phyloP scores from a whole-genome alignment of 2,797 vertebrate genomes.

The Percopsis omiscomaycus region DNA sequence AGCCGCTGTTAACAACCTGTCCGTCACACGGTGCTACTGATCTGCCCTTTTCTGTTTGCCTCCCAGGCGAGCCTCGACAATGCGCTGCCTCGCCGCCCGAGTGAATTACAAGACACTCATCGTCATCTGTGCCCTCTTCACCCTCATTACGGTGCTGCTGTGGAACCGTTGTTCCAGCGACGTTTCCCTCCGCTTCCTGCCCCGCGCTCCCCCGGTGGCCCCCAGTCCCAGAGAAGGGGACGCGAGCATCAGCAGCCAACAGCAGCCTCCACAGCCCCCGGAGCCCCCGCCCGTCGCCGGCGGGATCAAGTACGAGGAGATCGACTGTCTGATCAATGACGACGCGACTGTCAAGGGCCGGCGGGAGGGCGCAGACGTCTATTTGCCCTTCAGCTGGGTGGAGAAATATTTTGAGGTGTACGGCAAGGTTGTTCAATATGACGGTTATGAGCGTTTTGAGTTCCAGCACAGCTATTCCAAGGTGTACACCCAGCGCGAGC shows the following conservation, averaged over 20 bases:
- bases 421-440: conserved; percentile 88
- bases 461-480: conserved; percentile 99
- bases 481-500: conserved; percentile 90
- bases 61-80: conserved; percentile 83
- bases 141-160: conserved; percentile 88
- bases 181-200: conserved; percentile 74
- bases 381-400: conserved; percentile 94
- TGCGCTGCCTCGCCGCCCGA: conserved; percentile 96
- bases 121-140: conserved; percentile 91
- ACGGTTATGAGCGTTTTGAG: conserved; percentile 92
- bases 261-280: conserved; percentile 80
- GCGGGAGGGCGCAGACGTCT: conserved; percentile 87
- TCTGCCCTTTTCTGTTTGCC: conserved; percentile 25
- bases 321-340: conserved; percentile 97
- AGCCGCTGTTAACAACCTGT: not conserved
- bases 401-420: conserved; percentile 98
- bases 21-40: not conserved
- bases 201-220: conserved; percentile 63
- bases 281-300: conserved; percentile 88
- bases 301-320: conserved; percentile 89
- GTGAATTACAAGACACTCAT: conserved; percentile 98
- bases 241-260: conserved; percentile 72
- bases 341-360: conserved; percentile 89
- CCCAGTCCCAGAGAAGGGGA: conserved; percentile 78
- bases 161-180: conserved; percentile 93